Evolutionary conservation across 2,113 vertebrate species (phyloP).

Genomic region (Malaclemys terrapin): DNA sequence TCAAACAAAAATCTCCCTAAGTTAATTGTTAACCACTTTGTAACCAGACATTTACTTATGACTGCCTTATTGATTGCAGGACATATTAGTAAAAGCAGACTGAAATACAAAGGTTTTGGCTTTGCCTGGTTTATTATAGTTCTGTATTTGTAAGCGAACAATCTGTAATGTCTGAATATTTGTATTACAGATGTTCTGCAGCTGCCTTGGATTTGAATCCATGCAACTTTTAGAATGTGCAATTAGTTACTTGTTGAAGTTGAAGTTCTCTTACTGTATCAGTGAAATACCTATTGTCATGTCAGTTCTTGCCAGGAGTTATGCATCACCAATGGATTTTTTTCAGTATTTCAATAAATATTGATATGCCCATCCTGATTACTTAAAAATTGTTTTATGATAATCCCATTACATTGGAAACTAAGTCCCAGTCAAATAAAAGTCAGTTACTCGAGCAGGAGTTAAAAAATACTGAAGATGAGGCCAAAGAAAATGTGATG

Average conservation of each 20-base stretch:
- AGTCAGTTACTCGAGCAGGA: neutral
- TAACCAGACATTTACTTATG: conserved; percentile 57
- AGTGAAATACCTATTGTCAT: conserved; percentile 83
- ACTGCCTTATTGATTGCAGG: conserved; percentile 74
- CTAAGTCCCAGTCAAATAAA: neutral
- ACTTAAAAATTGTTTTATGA: conserved; percentile 72
- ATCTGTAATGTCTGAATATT: conserved; percentile 73
- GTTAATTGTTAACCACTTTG: conserved; percentile 69
- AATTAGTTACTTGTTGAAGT: conserved; percentile 77
- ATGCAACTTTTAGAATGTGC: conserved; percentile 75
- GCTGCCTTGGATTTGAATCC: conserved; percentile 80
- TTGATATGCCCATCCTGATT: conserved; percentile 82
- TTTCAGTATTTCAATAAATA: conserved; percentile 94
- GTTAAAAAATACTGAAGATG: neutral
- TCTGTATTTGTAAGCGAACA: conserved; percentile 77
- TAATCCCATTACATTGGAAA: conserved; percentile 6
- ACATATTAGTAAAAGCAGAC: conserved; percentile 66
- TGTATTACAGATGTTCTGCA: conserved; percentile 77
- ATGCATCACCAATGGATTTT: conserved; percentile 83
- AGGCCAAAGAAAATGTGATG: neutral
- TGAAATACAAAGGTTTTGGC: conserved; percentile 60
- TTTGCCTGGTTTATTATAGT: conserved; percentile 70
- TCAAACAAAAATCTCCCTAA: neutral
- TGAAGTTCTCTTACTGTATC: conserved; percentile 81
- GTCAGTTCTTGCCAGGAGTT: conserved; percentile 82